A percentile compares a stretch with the other conserved stretches of the same genome.
Evolutionary conservation across 23 tunicate genomes (phyloP).

Genomic region (Oikopleura vanhoeffeni): DNA sequence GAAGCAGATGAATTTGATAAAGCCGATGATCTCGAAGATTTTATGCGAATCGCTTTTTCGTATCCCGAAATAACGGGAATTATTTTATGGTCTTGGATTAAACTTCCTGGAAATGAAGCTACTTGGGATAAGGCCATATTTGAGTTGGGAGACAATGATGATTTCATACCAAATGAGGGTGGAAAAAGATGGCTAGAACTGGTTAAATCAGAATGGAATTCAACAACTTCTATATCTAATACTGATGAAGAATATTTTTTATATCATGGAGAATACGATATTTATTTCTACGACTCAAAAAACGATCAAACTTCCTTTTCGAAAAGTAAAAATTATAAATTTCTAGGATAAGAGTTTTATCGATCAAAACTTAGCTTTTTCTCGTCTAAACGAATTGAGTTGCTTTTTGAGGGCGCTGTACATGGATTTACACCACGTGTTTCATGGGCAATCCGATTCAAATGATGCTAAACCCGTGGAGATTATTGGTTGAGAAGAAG

Average conservation of each 20-base stretch:
- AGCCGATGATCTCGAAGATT: neutral
- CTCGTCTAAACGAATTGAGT: no score
- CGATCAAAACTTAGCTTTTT: no score
- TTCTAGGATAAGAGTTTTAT: no score
- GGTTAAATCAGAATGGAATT: neutral
- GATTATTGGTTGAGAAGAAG: no score
- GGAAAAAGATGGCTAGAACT: neutral
- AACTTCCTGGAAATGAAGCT: neutral
- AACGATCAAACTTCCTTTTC: neutral
- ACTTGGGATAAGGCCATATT: neutral
- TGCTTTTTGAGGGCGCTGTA: no score
- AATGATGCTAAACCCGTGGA: no score
- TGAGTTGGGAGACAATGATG: neutral
- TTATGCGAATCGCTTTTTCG: neutral
- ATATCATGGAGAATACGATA: neutral
- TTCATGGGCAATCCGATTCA: no score
- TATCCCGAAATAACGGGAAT: neutral
- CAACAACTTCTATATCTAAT: neutral
- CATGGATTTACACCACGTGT: no score
- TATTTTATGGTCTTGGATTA: neutral
- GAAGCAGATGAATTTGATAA: neutral
- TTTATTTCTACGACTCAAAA: neutral
- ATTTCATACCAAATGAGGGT: neutral
- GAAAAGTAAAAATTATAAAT: neutral
- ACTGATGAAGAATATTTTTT: neutral